These are phyloP conservation scores for Acanthiza pusilla DNA, from an alignment of 2,797 vertebrate species.

Conservation along the genomic window DNA sequence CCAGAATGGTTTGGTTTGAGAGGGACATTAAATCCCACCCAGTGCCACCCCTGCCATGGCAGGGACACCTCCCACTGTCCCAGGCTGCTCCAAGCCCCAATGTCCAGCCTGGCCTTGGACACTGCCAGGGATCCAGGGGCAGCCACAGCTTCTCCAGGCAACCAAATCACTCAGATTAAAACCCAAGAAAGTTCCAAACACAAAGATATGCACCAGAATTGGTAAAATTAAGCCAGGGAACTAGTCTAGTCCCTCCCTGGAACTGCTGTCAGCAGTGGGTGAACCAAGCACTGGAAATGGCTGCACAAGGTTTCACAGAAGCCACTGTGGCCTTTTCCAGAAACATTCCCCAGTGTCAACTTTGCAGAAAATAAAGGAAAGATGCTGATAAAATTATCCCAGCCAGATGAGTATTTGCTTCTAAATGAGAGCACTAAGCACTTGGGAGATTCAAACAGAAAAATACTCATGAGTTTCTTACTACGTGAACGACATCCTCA, in stretches of 20 bases:
- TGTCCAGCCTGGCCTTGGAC: not conserved
- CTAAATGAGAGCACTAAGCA: not conserved
- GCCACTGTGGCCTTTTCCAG: not conserved
- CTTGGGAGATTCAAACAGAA: not conserved
- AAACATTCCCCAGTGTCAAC: not conserved
- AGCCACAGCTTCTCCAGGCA: not conserved
- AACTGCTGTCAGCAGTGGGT: not conserved
- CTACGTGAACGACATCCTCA: not conserved
- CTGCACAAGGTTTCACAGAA: not conserved
- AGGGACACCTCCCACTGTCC: not conserved
- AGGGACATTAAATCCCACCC: accelerated
- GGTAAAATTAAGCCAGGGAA: not conserved
- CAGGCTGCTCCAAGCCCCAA: not conserved
- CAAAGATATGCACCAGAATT: not conserved
- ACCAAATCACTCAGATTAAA: not conserved
- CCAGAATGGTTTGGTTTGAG: accelerated
- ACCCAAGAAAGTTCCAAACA: not conserved
- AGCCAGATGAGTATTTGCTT: not conserved
- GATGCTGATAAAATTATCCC: not conserved
- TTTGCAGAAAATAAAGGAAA: not conserved
- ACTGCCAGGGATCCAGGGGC: not conserved
- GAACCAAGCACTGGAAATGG: not conserved
- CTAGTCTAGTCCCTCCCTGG: not conserved
- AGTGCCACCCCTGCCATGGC: not conserved
- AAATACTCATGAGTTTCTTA: not conserved